Evolutionary conservation across 2,797 vertebrate genomes (phyloP), one percentile per base, ranked within the genome.

Genomic region (Antrozous pallidus): DNA sequence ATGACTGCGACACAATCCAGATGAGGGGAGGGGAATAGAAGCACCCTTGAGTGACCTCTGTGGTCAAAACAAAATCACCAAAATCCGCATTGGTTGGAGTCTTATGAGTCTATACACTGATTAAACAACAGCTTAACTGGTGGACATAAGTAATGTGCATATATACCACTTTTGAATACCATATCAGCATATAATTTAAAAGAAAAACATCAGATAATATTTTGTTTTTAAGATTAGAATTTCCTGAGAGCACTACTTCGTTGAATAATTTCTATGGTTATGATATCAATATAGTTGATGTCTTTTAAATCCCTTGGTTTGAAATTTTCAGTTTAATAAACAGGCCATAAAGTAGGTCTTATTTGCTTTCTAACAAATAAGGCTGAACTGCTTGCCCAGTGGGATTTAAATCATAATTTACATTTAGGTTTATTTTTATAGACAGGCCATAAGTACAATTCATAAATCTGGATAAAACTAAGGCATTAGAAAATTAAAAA

Each of bases 401-500:
- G 1, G 5, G 36, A 92, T 97, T 97, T 96, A 96, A 97, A 92
- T 89, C 94, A 90, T 94, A 80, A 70, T 96, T 98, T 75, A 6
- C 93, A 83, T 96, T 95, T 95, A 94, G 73, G 33, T 97, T 97
- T 98, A 82, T 92, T 79, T 96, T 87, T 96, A 95, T 94, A 96
- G 83, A 80, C 80, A 89, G 96, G 70, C 88, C 85, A 79, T 91
- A 67, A 96, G 96, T 96, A 97, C 83, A 96, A 97, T 96, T 97
- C 93, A 31, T 80, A 92, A 93, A 91, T 58, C 93, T 96, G 93
- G 74, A 79, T 97, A 26, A 98, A 98, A 96, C 95, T 58, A 96
- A 97, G 90, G 80, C 92, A 95, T 90, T 96, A 96, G 96, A 93
- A 97, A 98, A 97, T 97, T 97, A 95, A 97, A 96, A 96, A 73